A percentile compares a stretch with the other conserved stretches of the same genome.
Evolutionary conservation across 2,797 vertebrate genomes (phyloP).

Genomic region (Liparis tanakae): DNA sequence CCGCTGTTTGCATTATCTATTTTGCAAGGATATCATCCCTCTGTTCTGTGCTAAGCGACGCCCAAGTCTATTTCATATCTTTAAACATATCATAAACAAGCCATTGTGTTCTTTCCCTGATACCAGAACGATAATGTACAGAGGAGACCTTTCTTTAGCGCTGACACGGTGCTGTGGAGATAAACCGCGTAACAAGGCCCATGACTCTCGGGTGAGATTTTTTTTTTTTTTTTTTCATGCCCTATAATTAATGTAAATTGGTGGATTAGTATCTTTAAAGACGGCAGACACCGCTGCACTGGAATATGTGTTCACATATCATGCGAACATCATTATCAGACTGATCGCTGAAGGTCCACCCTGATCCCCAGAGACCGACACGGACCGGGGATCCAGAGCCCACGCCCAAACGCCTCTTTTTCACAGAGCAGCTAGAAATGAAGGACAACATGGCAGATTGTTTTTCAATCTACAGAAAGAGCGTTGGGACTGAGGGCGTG

Average conservation of each 20-base stretch:
- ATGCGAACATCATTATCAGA: constrained; percentile 69
- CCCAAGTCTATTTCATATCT: background rate
- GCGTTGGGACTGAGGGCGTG: constrained; percentile 12
- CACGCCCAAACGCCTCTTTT: constrained; percentile 45
- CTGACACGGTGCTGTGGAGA: background rate
- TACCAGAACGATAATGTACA: background rate
- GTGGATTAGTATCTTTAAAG: constrained; percentile 7
- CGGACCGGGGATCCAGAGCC: constrained; percentile 50
- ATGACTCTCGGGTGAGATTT: constrained; percentile 36
- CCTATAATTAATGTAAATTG: constrained; percentile 15
- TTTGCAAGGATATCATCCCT: background rate
- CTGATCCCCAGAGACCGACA: constrained; percentile 78
- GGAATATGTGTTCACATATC: constrained; percentile 41
- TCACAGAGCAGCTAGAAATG: constrained; percentile 42
- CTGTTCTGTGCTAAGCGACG: background rate
- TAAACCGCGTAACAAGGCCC: constrained; percentile 57
- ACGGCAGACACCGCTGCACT: background rate
- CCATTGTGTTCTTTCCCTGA: background rate
- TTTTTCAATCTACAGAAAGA: constrained; percentile 33
- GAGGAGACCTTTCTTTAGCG: background rate
- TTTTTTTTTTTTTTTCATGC: background rate
- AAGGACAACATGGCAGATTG: constrained; percentile 48
- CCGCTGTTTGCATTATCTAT: background rate
- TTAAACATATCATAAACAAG: background rate
- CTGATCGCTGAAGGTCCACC: constrained; percentile 51